phyloP scores from a whole-genome alignment of 2,888 invertebrate genomes.

The Dorcus parallelipipedus region DNA sequence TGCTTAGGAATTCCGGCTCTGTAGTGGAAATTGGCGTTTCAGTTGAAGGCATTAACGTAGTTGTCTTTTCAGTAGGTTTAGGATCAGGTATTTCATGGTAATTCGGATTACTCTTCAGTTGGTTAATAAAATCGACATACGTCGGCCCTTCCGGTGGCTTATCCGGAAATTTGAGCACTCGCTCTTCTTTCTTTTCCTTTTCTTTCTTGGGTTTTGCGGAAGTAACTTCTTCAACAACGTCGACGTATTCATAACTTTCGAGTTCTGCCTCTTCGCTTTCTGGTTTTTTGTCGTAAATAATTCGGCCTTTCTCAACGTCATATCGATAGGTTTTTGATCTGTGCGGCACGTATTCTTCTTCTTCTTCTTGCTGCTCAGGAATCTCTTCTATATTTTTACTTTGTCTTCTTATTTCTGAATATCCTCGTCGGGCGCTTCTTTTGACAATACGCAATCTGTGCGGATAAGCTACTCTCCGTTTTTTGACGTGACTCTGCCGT shows the following conservation, averaged over 20 bases:
- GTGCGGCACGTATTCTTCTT: conserved; percentile 46
- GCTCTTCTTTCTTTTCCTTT: conserved; percentile 17
- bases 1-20: conserved; percentile 41
- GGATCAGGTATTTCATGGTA: conserved; percentile 44
- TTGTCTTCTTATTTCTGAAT: conserved; percentile 37
- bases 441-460: conserved; percentile 25
- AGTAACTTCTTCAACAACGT: conserved; percentile 24
- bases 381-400: conserved; percentile 26
- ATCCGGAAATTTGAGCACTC: conserved; percentile 5
- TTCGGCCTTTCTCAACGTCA: conserved; percentile 42
- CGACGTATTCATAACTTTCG: conserved; percentile 30
- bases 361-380: conserved; percentile 29
- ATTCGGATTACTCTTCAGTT: conserved; percentile 34
- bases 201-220: conserved; percentile 29
- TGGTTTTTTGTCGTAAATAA: conserved; percentile 39
- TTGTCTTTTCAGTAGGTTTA: conserved; percentile 33
- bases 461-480: conserved; percentile 26
- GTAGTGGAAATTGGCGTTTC: conserved; percentile 32
- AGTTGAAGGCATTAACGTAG: conserved; percentile 22
- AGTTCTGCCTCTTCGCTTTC: conserved; percentile 28
- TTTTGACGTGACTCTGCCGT: conserved; percentile 3
- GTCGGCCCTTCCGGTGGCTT: conserved; percentile 27
- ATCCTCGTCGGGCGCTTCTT: conserved; percentile 33
- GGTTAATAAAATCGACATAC: conserved; percentile 41
- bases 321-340: conserved; percentile 44